Evolutionary conservation across 2,888 invertebrate species (phyloP), one percentile per base, ranked within the genome.

Genomic region (Drosophila diplacantha): DNA sequence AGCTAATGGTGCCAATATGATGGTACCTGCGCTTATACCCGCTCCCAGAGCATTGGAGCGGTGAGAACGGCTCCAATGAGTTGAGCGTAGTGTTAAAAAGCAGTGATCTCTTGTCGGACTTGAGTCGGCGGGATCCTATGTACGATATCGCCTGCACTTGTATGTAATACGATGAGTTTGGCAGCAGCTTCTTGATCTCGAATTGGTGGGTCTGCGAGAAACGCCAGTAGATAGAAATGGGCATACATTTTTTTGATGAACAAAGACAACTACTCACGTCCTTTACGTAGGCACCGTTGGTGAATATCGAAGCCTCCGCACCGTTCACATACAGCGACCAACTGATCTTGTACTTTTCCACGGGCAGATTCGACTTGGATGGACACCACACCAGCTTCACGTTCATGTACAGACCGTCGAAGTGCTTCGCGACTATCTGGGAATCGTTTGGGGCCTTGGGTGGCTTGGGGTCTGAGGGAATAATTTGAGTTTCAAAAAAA

Each of bases 61-160:
- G 71, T 8, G 69, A 72, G 55, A 61, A 72, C 16, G 72, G 73
- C 31, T 79, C 80, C 47, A 74, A 49, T 6, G 81, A 70, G 29
- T 75, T 73, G 20, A 75, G 47, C n/a, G 93, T 93, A 2, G 93
- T 94, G 83, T 94, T 94, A 75, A 93, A 91, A 51, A 94, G 91
- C 55, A 93, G 89, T 11, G 92, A 92, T 2, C 92, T 91, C 77
- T 93, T 94, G 44, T 92, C 92, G 54, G 94, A 93, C 51, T 92
- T 91, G 18, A 94, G 87, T 71, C 92, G 91, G 12, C 92, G 91
- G 49, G 90, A 90, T 2, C 93, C 94, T 79, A 90, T 94, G 73
- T 93, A 91, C 32, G 92, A 91, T 66, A 94, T 90, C 6, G 94
- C 93, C 88, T 94, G 94, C 6, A 94, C 93, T 91, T 94, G 94